Evolutionary conservation across 2,888 invertebrate species (phyloP), one percentile per base, ranked within the genome.

Genomic region (Standfussiana lucernea): DNA sequence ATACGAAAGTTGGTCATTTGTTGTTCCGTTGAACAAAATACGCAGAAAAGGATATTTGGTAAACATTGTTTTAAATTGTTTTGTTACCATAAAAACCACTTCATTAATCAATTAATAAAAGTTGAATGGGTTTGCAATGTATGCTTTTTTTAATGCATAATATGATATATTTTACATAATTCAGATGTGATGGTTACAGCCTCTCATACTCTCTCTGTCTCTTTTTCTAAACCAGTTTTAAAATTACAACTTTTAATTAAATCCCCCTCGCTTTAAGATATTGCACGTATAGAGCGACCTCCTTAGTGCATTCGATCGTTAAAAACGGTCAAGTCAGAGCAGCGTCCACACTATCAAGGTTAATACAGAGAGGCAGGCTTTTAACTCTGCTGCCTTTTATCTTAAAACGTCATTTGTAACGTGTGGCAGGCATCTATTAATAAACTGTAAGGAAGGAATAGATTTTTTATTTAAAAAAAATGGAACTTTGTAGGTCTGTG

Each of bases 311-410:
- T 53, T 75, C 59, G 62, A 79, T 78, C 77, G 75, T 72, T 71
- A 82, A 69, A 79, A 77, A 80, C 75, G 77, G 75, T 77, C 53
- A 76, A 80, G 80, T 50, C 37, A 61, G 77, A 73, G 59, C 53
- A 35, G 45, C 42, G 8, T 28, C 21, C 35, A 15, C 37, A 42
- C n/a, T 68, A 35, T 75, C 62, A 72, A 80, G 77, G 77, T 72
- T 92, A 92, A 91, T 87, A 28, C 37, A 83, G 88, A 90, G 79
- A n/a, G 92, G 72, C 92, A 91, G 92, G 92, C 92, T 92, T 92
- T 92, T 92, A 92, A 87, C 76, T 72, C 42, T 64, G 53, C 73
- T 67, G 53, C 78, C 87, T 88, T 87, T 87, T 85, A 88, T 80
- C 37, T 77, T 64, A 42, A n/a, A 75, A 42, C 35, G 65, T 72